A percentile compares a stretch with the other conserved stretches of the same genome.
These are phyloP conservation scores for Bacillus rossius DNA, from an alignment of 1,140 invertebrate genomes.

Conservation along the genomic window DNA sequence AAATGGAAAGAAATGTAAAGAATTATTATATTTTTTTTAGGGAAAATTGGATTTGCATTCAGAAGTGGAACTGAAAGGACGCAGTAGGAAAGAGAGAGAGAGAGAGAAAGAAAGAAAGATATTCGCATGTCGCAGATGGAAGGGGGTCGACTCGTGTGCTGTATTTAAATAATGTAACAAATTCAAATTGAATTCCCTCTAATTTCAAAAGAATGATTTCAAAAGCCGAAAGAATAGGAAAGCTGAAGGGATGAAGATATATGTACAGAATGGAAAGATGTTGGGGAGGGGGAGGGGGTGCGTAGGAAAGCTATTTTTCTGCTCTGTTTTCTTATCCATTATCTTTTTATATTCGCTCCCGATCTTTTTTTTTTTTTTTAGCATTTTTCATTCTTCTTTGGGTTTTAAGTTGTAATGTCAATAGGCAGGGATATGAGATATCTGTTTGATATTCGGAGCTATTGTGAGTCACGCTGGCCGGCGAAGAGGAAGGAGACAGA, in stretches of 20 bases:
- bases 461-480: no score
- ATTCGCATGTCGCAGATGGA: no score
- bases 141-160: no score
- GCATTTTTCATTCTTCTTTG: neutral
- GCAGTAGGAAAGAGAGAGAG: neutral
- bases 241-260: slow-evolving; percentile 22
- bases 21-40: neutral
- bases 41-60: slow-evolving; percentile 13
- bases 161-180: slow-evolving; percentile 24
- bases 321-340: slow-evolving; percentile 35
- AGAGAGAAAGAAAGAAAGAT: slow-evolving; percentile 2
- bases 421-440: no score
- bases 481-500: no score
- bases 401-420: no score
- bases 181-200: slow-evolving; percentile 21
- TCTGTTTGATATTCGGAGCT: no score
- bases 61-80: neutral
- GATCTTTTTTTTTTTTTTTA: neutral
- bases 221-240: slow-evolving; percentile 6
- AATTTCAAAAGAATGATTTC: slow-evolving; percentile 7
- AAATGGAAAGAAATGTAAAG: slow-evolving; percentile 1
- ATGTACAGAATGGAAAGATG: slow-evolving; percentile 20
- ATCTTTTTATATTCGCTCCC: slow-evolving; percentile 3
- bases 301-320: slow-evolving; percentile 41
- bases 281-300: slow-evolving; percentile 18